These are phyloP conservation scores for Diorhabda elongata DNA, from an alignment of 1,140 invertebrate species.

Conservation along the genomic window DNA sequence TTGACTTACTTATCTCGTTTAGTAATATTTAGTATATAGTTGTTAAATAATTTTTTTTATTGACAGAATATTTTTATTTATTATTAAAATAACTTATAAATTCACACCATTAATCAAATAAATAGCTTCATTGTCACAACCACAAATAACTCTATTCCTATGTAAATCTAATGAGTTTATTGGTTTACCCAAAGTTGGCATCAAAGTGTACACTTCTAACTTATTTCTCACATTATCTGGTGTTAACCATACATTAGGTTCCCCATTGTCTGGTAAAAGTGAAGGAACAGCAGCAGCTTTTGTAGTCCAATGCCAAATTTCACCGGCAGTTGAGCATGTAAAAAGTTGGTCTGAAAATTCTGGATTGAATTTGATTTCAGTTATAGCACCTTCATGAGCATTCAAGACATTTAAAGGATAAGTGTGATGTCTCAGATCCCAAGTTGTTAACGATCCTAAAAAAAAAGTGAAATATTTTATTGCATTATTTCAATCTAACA, in stretches of 20 bases:
- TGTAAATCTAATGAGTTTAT: constrained; percentile 77
- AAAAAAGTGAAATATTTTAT: background rate
- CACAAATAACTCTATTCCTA: constrained; percentile 66
- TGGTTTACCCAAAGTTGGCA: constrained; percentile 65
- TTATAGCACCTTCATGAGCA: constrained; percentile 71
- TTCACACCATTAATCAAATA: constrained; percentile 66
- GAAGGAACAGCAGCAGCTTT: constrained; percentile 30
- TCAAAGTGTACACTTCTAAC: constrained; percentile 68
- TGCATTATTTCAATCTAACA: background rate
- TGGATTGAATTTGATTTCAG: constrained; percentile 79
- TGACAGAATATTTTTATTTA: too few species aligned
- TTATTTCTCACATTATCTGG: constrained; percentile 62
- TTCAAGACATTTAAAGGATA: constrained; percentile 76
- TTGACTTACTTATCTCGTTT: too few species aligned
- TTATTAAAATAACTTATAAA: constrained; percentile 9
- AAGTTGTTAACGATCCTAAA: constrained; percentile 69
- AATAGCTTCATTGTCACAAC: constrained; percentile 78
- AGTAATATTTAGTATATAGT: too few species aligned
- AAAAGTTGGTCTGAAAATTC: constrained; percentile 77
- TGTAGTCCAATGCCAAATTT: constrained; percentile 78
- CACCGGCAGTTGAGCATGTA: constrained; percentile 72
- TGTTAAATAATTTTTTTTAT: too few species aligned
- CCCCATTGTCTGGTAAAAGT: constrained; percentile 40
- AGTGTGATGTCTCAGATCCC: constrained; percentile 79
- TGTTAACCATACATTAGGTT: constrained; percentile 60